Base-by-base conservation (phyloP, 2,113 vertebrate genomes). In the Istiophorus platypterus region DNA sequence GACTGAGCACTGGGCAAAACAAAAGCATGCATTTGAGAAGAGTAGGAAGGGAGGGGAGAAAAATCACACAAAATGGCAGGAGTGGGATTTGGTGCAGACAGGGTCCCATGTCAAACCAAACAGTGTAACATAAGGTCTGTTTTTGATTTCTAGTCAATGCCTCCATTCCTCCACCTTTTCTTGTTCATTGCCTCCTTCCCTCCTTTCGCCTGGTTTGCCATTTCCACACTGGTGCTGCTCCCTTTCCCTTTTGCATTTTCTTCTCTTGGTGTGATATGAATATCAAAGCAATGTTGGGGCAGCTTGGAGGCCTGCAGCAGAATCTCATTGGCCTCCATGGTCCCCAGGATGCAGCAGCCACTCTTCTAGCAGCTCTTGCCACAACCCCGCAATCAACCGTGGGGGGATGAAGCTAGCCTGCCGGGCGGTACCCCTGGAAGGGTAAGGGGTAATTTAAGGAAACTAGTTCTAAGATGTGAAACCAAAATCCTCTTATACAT, bases 181-280 rank as follows among this genome's bases (percentile, higher is more conserved):
- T 66, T 74, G 85, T 56, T 76, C 58, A 37, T 73, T 20, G 56
- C 68, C 82, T 81, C 77, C 92, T 85, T 89, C 91, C 82, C 72
- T 72, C 65, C 81, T 90, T 88, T 75, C 85, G 79, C 80, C 82
- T 29, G 76, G 77, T 94, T 96, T 95, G 93, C 95, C 90, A 91
- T 94, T 95, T 94, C 92, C 90, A 91, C 85, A 89, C 95, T 94
- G 94, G 91, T 89, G 93, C 85, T 64, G 79, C 75, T 72, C 72
- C 82, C 11, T 93, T 88, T 85, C 94, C 94, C 93, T 93, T 92
- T 93, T 95, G 93, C 94, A 95, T 96, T 96, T 96, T 95, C 95
- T 96, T 95, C 95, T 94, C 94, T 94, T 95, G 93, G 94, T 96
- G 96, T 96, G 96, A 96, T 95, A 95, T 87, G 94, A 96, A 96